Percentiles rank a stretch among this genome's conserved stretches.
Conservation (phyloP, 2,888 invertebrate genomes). For the Cryptocephalus primarius region DNA sequence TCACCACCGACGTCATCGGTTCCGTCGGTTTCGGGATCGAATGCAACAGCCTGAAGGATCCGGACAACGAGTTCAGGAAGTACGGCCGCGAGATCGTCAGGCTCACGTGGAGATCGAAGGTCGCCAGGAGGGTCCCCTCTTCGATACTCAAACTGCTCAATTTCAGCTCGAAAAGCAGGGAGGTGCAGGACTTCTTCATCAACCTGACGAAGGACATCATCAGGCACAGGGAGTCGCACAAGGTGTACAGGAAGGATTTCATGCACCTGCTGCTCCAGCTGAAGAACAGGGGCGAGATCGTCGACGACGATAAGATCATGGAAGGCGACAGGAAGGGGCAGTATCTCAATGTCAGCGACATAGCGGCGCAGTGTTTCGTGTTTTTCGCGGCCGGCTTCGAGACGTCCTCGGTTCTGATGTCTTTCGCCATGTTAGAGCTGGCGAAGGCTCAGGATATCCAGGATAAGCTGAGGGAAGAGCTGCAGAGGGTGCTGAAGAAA, state of each 20-base stretch:
- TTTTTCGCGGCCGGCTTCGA: constrained; percentile 22
- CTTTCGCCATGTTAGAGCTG: constrained; percentile 19
- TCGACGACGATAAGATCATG: constrained; percentile 25
- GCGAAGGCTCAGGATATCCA: constrained; percentile 17
- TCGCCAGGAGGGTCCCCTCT: constrained; percentile 11
- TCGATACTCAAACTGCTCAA: constrained; percentile 12
- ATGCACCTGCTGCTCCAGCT: constrained; percentile 42
- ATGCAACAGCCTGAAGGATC: constrained; percentile 43
- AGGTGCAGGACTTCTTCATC: constrained; percentile 35
- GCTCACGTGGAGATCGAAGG: neutral
- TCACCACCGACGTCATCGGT: constrained; percentile 48
- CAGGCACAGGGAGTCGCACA: constrained; percentile 36
- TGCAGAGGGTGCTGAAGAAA: constrained; percentile 11
- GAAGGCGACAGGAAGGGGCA: constrained; percentile 4
- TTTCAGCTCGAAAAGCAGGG: constrained; percentile 16
- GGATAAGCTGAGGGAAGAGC: constrained; percentile 17
- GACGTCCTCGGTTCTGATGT: constrained; percentile 21
- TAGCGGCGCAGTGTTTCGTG: constrained; percentile 15
- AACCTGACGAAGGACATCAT: constrained; percentile 36
- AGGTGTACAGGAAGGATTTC: constrained; percentile 42
- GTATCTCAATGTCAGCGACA: constrained; percentile 5
- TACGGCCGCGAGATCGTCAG: constrained; percentile 13
- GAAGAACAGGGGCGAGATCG: constrained; percentile 30
- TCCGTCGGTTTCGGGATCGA: constrained; percentile 49
- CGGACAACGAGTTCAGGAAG: constrained; percentile 37